These are phyloP conservation scores for Bradypus variegatus DNA, from an alignment of 2,797 vertebrate species.

Conservation along the genomic window DNA sequence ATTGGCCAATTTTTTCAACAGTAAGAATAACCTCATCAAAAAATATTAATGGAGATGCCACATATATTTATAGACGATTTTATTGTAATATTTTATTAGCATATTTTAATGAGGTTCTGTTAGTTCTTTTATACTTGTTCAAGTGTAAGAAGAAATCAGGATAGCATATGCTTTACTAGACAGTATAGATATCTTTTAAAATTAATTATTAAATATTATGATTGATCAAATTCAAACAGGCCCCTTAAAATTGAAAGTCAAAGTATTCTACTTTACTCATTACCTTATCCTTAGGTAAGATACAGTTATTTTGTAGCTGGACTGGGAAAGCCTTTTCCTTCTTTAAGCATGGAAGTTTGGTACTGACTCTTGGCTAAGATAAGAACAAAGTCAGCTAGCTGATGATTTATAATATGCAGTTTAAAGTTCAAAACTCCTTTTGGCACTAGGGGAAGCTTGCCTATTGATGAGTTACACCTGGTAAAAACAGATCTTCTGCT, in stretches of 20 bases:
- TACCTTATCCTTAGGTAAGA: background rate
- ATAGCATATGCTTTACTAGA: background rate
- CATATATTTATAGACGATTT: background rate
- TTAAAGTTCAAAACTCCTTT: background rate
- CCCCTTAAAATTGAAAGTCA: background rate
- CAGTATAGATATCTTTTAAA: background rate
- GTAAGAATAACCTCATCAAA: background rate
- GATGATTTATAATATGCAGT: background rate
- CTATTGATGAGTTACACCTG: background rate
- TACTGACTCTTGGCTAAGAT: background rate
- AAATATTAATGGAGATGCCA: constrained; percentile 3
- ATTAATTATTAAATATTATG: background rate
- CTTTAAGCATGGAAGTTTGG: background rate
- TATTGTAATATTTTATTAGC: background rate
- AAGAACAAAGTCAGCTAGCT: background rate
- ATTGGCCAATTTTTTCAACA: background rate
- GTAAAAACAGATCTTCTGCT: background rate
- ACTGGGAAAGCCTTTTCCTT: background rate
- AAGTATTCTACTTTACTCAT: background rate
- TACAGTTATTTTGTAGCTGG: background rate
- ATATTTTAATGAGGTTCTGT: background rate
- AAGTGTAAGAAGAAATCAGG: background rate
- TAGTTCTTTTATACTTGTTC: background rate
- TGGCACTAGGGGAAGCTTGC: background rate
- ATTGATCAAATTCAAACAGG: background rate